phyloP scores from a whole-genome alignment of 2,888 invertebrate genomes.

The Tortrix viridana region DNA sequence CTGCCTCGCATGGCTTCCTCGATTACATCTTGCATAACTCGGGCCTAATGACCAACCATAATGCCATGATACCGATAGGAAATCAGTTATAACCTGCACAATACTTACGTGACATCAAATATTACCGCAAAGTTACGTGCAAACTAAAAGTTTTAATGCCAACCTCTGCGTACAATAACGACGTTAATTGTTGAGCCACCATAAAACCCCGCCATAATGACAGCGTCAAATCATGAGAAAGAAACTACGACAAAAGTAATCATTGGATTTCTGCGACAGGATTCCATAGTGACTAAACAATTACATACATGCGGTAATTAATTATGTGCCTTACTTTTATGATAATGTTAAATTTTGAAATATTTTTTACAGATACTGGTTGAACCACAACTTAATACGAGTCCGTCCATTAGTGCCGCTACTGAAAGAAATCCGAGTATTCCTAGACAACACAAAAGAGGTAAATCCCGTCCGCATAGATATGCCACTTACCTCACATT shows the following conservation, averaged over 20 bases:
- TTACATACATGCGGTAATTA: too few species aligned
- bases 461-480: constrained; percentile 54
- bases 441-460: constrained; percentile 88
- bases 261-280: too few species aligned
- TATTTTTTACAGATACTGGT: constrained; percentile 85
- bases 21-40: constrained; percentile 42
- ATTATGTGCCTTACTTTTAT: too few species aligned
- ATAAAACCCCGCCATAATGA: too few species aligned
- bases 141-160: not conserved
- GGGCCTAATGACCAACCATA: constrained; percentile 15
- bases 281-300: too few species aligned
- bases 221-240: too few species aligned
- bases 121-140: constrained; percentile 2
- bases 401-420: constrained; percentile 87
- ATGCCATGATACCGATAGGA: constrained; percentile 18
- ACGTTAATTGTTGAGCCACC: too few species aligned
- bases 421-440: constrained; percentile 87
- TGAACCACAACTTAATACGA: constrained; percentile 89
- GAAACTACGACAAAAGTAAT: too few species aligned
- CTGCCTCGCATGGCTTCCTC: constrained; percentile 50
- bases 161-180: too few species aligned
- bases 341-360: not conserved
- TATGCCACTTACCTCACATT: not conserved
- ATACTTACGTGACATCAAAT: constrained; percentile 4
- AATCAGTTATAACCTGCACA: constrained; percentile 8